Base-by-base conservation (phyloP, 2,888 invertebrate genomes). In the Zhuqinia jingwanae region DNA sequence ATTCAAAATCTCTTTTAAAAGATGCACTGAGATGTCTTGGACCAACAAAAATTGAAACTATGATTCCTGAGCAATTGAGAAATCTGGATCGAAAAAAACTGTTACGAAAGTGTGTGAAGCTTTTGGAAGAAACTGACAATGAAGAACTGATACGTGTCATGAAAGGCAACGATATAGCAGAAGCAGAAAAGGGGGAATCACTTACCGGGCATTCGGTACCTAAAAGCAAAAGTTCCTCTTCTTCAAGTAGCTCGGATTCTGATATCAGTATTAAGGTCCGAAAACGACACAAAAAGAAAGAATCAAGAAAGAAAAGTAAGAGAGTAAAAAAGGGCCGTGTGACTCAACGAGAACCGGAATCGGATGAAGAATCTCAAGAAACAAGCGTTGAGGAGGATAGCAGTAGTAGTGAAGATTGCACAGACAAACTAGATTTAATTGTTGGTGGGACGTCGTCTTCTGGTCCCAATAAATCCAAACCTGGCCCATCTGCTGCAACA, bases 81-180 rank as follows among this genome's bases (percentile, higher is more conserved):
- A 17, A 68, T 2, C 22, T 68, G 3, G n/a, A n/a, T 11, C 25
- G 42, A n/a, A 65, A 20, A 30, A 22, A 50, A 15, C 22, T 80
- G 10, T 68, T 80, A 36, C 11, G n/a, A 0, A 50, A 68, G 53
- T 80, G 47, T 22, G 8, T 22, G 11, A 47, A 47, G 15, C 27
- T 80, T 53, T 42, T 80, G 8, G 80, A 80, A n/a, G 68, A 68
- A 15, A 80, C 53, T 0, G 80, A 68, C n/a, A 53, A 42, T 56
- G 80, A 68, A 5, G 11, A 53, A 25, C 36, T 80, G n/a, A 22
- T 80, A 1, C 27, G 22, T 1, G 36, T 80, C 20, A 80, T 80
- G 80, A 30, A 65, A 50, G 80, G 80, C n/a, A 68, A 50, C 0
- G 25, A 27, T 30, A 2, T 2, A 11, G 17, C 11, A 30, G 53